Evolutionary conservation across 2,113 vertebrate genomes (phyloP), one percentile per base, ranked within the genome.

Genomic region (Hypanus sabinus): DNA sequence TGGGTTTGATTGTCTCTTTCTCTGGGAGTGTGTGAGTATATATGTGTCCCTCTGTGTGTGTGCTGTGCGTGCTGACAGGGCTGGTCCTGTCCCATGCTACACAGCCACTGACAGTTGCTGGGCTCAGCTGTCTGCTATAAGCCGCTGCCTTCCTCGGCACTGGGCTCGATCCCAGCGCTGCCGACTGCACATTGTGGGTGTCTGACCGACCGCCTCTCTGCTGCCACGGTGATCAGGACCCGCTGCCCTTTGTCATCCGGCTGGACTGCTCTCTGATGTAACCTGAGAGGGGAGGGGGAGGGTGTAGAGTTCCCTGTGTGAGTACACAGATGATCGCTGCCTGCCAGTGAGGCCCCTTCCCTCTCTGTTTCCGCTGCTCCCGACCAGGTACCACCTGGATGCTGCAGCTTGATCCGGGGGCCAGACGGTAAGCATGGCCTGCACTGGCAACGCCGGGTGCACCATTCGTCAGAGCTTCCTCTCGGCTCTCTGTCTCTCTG

Each of bases 401-500:
- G 7, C 8, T 46, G 9, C 38, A 9, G 38, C 55, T 24, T 83
- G 80, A 83, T 6, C 24, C 38, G 20, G 55, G 80, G 5, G 80
- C 38, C 38, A 46, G 38, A 55, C 80, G 22, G 38, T 55, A 55
- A 55, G 80, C 38, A 46, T 0, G 7, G 80, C 55, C 36, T n/a
- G n/a, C 18, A 6, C 18, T 38, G 16, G 2, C 79, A 3, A 22
- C 24, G 20, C 18, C 24, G 1, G 38, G 55, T 8, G 55, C 36
- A 22, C 55, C 38, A 38, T 55, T 55, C 0, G 38, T 24, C 38
- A 83, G 79, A 46, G 80, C 22, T 55, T 83, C 46, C 6, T 22
- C 46, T 46, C 6, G 2, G 16, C 20, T 83, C 83, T 22, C 93
- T 94, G 10, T 94, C 80, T 94, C 95, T 94, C 71, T 93, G 94